phyloP scores from a whole-genome alignment of 2,113 vertebrate genomes.

The Thamnophis sirtalis region DNA sequence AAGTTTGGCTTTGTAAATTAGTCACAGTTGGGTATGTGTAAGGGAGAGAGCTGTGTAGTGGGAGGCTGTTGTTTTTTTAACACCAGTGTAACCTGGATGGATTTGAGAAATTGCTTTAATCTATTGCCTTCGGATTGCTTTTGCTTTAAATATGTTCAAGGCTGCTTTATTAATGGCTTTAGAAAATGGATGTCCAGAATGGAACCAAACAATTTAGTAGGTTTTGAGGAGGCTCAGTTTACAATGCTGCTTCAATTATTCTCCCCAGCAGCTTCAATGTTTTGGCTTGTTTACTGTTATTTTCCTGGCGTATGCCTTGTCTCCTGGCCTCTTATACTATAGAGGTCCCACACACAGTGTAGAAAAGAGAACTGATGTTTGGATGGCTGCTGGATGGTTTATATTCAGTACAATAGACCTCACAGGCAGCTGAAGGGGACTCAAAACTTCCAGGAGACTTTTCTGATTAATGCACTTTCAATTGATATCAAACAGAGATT shows the following conservation, averaged over 20 bases:
- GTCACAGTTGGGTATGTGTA: conserved; percentile 16
- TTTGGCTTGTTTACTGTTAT: conserved; percentile 10
- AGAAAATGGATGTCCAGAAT: background rate
- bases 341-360: conserved; percentile 24
- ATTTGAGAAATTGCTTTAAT: background rate
- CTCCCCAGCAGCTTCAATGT: background rate
- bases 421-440: conserved; percentile 49
- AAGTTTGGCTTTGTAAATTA: conserved; percentile 33
- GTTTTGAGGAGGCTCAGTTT: conserved; percentile 2
- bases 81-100: background rate
- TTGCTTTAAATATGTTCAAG: background rate
- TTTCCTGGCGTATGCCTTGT: background rate
- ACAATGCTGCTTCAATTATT: background rate
- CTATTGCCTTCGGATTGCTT: background rate
- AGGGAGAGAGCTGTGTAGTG: background rate
- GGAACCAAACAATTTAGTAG: background rate
- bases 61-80: background rate
- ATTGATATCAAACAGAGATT: background rate
- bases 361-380: conserved; percentile 26
- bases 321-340: conserved; percentile 31
- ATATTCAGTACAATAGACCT: conserved; percentile 44
- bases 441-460: background rate
- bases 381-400: conserved; percentile 35
- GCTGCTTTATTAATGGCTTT: background rate
- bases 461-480: conserved; percentile 31